A percentile compares a stretch with the other conserved stretches of the same genome.
These are phyloP conservation scores for Suncus etruscus DNA, from an alignment of 2,113 vertebrate genomes.

Conservation along the genomic window DNA sequence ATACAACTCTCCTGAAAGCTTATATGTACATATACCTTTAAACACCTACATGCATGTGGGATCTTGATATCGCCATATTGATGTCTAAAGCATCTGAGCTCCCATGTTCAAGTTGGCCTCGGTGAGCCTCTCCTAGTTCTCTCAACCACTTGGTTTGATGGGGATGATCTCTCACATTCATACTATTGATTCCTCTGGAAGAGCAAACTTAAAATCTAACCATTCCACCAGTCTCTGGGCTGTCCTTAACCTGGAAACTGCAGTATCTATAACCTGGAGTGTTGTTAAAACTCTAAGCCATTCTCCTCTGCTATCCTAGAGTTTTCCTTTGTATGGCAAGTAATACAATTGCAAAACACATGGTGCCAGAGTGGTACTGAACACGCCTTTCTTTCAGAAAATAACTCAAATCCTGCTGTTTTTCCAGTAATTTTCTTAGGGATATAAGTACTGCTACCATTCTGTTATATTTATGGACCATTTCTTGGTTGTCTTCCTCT, in stretches of 20 bases:
- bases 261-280: not conserved
- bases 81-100: not conserved
- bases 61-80: not conserved
- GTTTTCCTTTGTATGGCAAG: accelerated
- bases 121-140: not conserved
- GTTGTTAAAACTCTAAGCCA: not conserved
- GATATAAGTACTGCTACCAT: accelerated
- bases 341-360: too few relatives aligned
- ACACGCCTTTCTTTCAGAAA: not conserved
- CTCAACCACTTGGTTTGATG: not conserved
- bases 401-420: not conserved
- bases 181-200: not conserved
- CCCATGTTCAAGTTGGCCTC: too few relatives aligned
- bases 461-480: not conserved
- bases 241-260: not conserved
- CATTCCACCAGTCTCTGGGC: too few relatives aligned
- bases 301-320: not conserved
- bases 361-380: accelerated
- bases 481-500: accelerated
- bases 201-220: not conserved
- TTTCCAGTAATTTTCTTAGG: not conserved
- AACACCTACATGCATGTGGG: too few relatives aligned
- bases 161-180: not conserved
- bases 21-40: too few relatives aligned
- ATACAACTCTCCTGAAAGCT: too few relatives aligned